Evolutionary conservation across 2,113 vertebrate species (phyloP).

Genomic region (Mionectes macconnelli): DNA sequence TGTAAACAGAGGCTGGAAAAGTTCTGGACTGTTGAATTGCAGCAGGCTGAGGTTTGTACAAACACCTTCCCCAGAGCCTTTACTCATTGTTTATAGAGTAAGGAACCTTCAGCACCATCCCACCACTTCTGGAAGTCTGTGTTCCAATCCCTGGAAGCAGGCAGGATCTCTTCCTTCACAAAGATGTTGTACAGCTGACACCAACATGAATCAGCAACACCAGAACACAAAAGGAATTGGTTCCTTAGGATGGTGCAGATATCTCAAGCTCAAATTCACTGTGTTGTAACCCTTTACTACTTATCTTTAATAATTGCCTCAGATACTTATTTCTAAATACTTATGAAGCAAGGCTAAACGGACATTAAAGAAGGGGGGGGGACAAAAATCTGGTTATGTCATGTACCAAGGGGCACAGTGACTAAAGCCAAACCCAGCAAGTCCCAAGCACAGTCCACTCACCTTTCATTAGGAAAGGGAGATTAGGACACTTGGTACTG

Average conservation of each 20-base stretch:
- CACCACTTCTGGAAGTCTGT: not conserved
- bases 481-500: conserved; percentile 12
- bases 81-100: rapidly evolving
- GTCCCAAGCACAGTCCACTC: not conserved
- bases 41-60: not conserved
- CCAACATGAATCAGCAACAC: rapidly evolving
- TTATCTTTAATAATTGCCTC: not conserved
- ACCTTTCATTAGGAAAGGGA: not conserved
- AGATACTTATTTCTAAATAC: not conserved
- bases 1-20: not conserved
- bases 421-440: not conserved
- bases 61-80: not conserved
- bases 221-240: not conserved
- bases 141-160: rapidly evolving
- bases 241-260: not conserved
- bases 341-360: not conserved
- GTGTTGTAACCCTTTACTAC: not conserved
- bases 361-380: not conserved
- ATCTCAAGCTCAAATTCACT: not conserved
- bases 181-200: not conserved
- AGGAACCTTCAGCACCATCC: not conserved
- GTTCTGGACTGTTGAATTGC: rapidly evolving
- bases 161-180: not conserved
- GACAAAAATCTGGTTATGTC: not conserved
- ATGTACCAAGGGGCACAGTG: not conserved